phyloP scores from a whole-genome alignment of 2,113 vertebrate species.

The Brachionichthys hirsutus region DNA sequence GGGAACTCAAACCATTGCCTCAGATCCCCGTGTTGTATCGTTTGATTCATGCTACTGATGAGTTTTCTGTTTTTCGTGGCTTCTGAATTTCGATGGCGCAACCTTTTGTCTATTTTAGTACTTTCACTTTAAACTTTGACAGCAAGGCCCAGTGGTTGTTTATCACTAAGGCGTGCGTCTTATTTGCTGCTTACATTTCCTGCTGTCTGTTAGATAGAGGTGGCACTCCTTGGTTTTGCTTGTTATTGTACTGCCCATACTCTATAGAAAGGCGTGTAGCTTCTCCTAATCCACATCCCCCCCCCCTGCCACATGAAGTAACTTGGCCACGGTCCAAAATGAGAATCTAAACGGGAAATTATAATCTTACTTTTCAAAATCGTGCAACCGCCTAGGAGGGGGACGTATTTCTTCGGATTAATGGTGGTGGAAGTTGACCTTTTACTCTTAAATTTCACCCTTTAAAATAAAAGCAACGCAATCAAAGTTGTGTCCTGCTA shows the following conservation, averaged over 20 bases:
- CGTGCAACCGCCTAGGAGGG: not conserved
- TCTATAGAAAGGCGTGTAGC: slow-evolving; percentile 52
- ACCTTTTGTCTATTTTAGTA: slow-evolving; percentile 17
- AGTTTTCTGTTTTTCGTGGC: slow-evolving; percentile 1
- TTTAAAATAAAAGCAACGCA: not conserved
- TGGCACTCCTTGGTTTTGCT: slow-evolving; percentile 62
- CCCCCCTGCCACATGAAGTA: slow-evolving; percentile 36
- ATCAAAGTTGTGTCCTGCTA: slow-evolving; percentile 13
- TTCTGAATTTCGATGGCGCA: slow-evolving; percentile 12
- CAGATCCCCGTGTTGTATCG: too few species aligned
- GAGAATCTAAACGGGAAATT: slow-evolving; percentile 31
- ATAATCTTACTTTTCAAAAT: not conserved
- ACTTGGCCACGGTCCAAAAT: slow-evolving; percentile 49
- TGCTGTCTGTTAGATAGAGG: slow-evolving; percentile 33
- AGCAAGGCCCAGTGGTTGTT: slow-evolving; percentile 42
- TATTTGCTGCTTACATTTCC: slow-evolving; percentile 55
- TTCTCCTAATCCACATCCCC: slow-evolving; percentile 4
- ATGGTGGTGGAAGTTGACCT: not conserved
- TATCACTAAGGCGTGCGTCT: slow-evolving; percentile 18
- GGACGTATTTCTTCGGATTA: not conserved
- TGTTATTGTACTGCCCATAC: slow-evolving; percentile 67
- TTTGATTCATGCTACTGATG: too few species aligned
- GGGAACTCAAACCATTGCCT: too few species aligned
- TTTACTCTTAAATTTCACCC: not conserved
- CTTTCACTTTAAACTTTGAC: slow-evolving; percentile 16